Evolutionary conservation across 2,797 vertebrate species (phyloP).

Genomic region (Phrynocephalus vlangalii): DNA sequence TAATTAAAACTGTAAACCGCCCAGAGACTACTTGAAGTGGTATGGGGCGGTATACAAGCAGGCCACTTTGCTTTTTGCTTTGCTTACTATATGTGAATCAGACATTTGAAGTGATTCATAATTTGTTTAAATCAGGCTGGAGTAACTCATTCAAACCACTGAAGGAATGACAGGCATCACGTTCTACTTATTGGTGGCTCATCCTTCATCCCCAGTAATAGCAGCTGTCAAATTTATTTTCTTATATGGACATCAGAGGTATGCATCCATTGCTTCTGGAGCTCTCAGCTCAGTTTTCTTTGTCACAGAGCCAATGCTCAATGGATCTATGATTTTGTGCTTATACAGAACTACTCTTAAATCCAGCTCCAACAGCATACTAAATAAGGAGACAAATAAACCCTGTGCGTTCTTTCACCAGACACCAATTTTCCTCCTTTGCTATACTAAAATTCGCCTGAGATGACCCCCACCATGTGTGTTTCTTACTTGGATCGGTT

Average conservation of each 20-base stretch:
- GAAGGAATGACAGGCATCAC: neutral
- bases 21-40: too few relatives aligned
- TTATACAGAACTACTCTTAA: neutral
- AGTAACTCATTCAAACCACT: neutral
- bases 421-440: neutral
- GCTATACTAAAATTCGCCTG: neutral
- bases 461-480: neutral
- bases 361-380: neutral
- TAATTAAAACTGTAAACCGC: too few relatives aligned
- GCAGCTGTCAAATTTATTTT: neutral
- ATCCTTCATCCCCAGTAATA: neutral
- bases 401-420: neutral
- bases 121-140: neutral
- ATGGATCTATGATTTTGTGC: neutral
- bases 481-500: constrained; percentile 89
- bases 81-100: neutral
- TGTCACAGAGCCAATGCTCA: neutral
- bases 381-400: neutral
- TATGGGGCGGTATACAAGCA: too few relatives aligned
- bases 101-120: neutral
- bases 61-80: too few relatives aligned
- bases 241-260: neutral
- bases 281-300: neutral
- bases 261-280: neutral
- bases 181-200: too few relatives aligned